Evolutionary conservation across 2,797 vertebrate species (phyloP).

Genomic region (Acanthornis magna): DNA sequence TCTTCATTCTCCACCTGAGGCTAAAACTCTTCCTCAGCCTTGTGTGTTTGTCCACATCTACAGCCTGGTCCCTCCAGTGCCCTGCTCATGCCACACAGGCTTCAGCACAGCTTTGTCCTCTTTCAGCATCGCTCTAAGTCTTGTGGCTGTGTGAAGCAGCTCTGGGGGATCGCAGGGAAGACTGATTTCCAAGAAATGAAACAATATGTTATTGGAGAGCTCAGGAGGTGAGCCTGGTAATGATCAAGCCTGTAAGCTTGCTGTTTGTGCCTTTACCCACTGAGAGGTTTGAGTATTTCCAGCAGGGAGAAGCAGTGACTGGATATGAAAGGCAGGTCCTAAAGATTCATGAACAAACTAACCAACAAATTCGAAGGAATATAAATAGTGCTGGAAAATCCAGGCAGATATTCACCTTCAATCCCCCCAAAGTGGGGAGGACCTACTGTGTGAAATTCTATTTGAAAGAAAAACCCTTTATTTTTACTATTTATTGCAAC

Average conservation of each 20-base stretch:
- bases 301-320: background rate
- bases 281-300: background rate
- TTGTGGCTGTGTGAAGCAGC: background rate
- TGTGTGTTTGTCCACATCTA: background rate
- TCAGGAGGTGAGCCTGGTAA: background rate
- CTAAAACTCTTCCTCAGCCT: background rate
- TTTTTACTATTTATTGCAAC: slow-evolving; percentile 29
- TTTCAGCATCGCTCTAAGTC: background rate
- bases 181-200: background rate
- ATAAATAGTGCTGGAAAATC: background rate
- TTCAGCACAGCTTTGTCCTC: background rate
- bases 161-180: background rate
- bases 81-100: background rate
- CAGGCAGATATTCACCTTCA: background rate
- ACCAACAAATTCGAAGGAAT: background rate
- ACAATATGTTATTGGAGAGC: background rate
- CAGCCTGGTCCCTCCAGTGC: background rate
- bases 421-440: background rate
- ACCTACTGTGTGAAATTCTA: background rate
- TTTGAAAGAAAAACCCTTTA: background rate
- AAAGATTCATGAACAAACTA: background rate
- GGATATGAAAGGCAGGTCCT: background rate
- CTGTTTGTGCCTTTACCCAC: background rate
- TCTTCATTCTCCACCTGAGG: background rate
- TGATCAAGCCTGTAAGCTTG: background rate